Base-by-base conservation (phyloP, 2,113 vertebrate species). In the Eptesicus fuscus region DNA sequence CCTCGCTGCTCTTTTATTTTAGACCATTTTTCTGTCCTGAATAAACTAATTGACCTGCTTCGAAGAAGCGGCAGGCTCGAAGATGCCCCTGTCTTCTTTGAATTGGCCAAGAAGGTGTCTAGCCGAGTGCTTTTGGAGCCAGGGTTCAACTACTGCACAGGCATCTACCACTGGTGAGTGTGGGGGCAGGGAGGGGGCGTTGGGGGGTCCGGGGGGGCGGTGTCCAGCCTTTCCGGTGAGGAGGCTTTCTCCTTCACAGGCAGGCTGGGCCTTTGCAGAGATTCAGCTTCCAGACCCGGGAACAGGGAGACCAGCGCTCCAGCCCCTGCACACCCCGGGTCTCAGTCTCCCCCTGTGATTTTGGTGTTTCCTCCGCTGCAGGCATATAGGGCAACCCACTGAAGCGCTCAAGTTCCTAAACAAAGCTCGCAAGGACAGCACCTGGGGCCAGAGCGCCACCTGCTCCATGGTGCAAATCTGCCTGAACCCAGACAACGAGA, bases 401-500 rank as follows among this genome's bases (percentile, higher is more conserved):
- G 97, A 98, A 88, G 97, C 97, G 32, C 96, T 99, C 78, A 97
- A 86, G 53, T 97, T 97, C 86, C 98, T 98, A 44, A 98, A 97
- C 80, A 98, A 98, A 95, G 97, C 97, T 4, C 97, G 98, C 49
- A 98, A 98, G 76, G 98, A 98, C 91, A 93, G 92, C 28, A 95
- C 96, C 0, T 98, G 98, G 98, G 98, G 97, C 40, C 97, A 97
- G 77, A 97, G 73, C 12, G 98, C 97, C 73, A 77, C 97, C 61
- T 97, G 88, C n/a, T 90, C 80, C 90, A 98, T 98, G 97, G 96
- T 98, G 80, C 98, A 98, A 40, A 98, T 99, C 94, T 98, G 97
- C 69, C 98, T 98, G 32, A 98, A 98, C 95, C 98, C 98, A 8
- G 98, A 99, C 95, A 98, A 97, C 0, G 97, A 98, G 84, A 95